Evolutionary conservation across 2,113 vertebrate species (phyloP), one percentile per base, ranked within the genome.

Genomic region (Microtus oregoni): DNA sequence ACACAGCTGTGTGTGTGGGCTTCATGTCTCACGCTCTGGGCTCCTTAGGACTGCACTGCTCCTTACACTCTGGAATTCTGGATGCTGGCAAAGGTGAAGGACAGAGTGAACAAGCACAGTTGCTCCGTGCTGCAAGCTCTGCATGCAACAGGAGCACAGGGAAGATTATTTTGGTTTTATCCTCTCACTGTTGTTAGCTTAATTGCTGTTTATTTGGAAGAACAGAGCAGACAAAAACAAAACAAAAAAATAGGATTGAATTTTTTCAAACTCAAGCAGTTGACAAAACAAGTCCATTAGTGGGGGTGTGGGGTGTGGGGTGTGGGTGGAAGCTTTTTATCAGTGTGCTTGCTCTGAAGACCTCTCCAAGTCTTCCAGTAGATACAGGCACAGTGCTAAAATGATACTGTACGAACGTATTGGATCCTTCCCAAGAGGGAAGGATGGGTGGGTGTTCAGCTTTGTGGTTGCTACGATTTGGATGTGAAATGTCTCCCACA

Each of bases 121-220:
- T 44, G 55, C 26, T 32, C 44, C 4, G n/a, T 72, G 78, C 90
- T 65, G 75, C 4, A 38, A 72, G 67, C 41, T 89, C 83, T 72
- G 61, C 41, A 72, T 47, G 8, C 61, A 82, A 22, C 24, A 86
- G 72, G 30, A 93, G 58, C 52, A 86, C 44, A 82, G 24, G 72
- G 19, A 44, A 92, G 58, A 76, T 77, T 55, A 79, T 89, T 89
- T 91, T 32, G 72, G 35, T 72, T 86, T 86, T 72, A 77, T 81
- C 28, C 61, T 94, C 75, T 77, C 19, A 0, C 28, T 75, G 7
- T 55, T 89, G 28, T 81, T 86, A 95, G 55, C 35, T 52, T 92
- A 81, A 86, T 81, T 87, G 28, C 58, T 83, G 19, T 87, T 82
- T 88, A 55, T 90, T 79, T 96, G 70, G 79, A 96, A 50, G 47